These are phyloP conservation scores for Sicus ferrugineus DNA, from an alignment of 2,888 invertebrate genomes.

Conservation along the genomic window DNA sequence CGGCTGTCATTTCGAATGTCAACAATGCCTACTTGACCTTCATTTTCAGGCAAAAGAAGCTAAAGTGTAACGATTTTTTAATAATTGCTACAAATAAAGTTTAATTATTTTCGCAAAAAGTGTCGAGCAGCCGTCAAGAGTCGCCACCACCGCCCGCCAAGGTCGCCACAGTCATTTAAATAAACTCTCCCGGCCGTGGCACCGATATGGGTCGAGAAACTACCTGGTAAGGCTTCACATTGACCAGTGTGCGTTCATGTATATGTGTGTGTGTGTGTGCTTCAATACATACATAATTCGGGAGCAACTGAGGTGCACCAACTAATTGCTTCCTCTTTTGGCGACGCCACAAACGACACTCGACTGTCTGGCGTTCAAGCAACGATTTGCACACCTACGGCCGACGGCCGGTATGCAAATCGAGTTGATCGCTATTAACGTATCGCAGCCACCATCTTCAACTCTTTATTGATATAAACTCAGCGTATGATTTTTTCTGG, in stretches of 20 bases:
- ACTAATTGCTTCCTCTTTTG: not conserved
- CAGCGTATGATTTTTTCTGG: not conserved
- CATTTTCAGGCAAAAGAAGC: not conserved
- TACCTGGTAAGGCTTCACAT: too few species aligned
- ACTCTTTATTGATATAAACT: not conserved
- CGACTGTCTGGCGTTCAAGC: not conserved
- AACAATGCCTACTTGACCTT: constrained; percentile 1
- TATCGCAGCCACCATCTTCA: not conserved
- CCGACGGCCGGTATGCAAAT: not conserved
- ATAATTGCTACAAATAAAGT: not conserved
- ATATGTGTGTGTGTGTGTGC: too few species aligned
- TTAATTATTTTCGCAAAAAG: not conserved
- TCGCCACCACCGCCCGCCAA: not conserved
- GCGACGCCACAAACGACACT: constrained; percentile 1
- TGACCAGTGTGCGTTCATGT: too few species aligned
- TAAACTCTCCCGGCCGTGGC: not conserved
- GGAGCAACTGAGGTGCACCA: not conserved
- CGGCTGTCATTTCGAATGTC: constrained; percentile 12
- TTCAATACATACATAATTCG: too few species aligned
- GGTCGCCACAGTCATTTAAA: not conserved
- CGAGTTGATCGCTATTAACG: not conserved
- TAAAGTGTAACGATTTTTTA: constrained; percentile 4
- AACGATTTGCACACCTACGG: not conserved
- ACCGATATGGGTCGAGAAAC: constrained; percentile 18
- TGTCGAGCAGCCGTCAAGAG: not conserved